Base-by-base conservation (phyloP, 2,888 invertebrate genomes). In the Stictocephala bisonia region DNA sequence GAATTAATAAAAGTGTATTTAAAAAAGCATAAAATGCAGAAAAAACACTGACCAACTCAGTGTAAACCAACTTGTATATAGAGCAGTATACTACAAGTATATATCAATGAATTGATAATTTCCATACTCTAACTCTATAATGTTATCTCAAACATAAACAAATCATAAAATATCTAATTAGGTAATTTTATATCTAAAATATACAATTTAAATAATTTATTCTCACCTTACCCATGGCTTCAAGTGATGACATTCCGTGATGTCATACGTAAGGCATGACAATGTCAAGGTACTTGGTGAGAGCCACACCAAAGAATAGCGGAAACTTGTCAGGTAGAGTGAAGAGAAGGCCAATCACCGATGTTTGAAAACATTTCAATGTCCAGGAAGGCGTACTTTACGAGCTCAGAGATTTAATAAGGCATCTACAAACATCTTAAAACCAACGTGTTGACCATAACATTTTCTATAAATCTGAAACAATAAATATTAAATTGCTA, bases 271-370 rank as follows among this genome's bases (percentile, higher is more conserved):
- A 6, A n/a, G 98, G 98, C 87, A 97, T 87, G 27, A 96, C 89
- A 82, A 98, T 96, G 83, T 99, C 98, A 79, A 88, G 86, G n/a
- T 3, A 92, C 91, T 74, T 93, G 91, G 73, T 89, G 87, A 76
- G 95, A 97, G 0, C 97, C 97, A 85, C 98, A 98, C 98, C 98
- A 99, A 15, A 97, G 97, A 82, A 97, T 76, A 90, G 87, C 11
- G 87, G 86, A 13, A 87, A 83, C 0, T 87, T 84, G 41, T 82
- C 88, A 73, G n/a, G 86, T 86, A 75, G 83, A 82, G 18, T 83
- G 81, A 1, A 91, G 89, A 24, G 98, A 85, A 0, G 98, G 98
- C 97, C 97, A 98, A 84, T 98, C 98, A 15, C 98, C 98, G 13
- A 98, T 87, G 85, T 98, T 98, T 53, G 93, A 88, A 78, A 97